A percentile compares a stretch with the other conserved stretches of the same genome.
Evolutionary conservation across 2,888 invertebrate genomes (phyloP).

Genomic region (Cryptophagus acutangulus): DNA sequence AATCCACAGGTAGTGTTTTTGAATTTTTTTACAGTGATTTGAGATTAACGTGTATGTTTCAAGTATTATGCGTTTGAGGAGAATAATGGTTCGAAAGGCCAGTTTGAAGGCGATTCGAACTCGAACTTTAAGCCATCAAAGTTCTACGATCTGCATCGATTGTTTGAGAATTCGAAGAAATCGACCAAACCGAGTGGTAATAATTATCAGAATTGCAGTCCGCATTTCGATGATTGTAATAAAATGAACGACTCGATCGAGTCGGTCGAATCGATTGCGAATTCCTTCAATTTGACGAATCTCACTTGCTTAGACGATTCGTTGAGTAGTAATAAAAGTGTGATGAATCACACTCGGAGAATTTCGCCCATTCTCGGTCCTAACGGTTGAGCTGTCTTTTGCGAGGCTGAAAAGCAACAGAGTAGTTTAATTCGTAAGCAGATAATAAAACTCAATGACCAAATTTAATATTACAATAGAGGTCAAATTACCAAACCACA

Average conservation of each 20-base stretch:
- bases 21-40: not conserved
- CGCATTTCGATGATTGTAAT: constrained; percentile 22
- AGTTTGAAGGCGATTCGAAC: constrained; percentile 39
- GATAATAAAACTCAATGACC: no score
- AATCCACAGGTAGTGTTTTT: constrained; percentile 57
- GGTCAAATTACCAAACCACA: no score
- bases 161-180: constrained; percentile 33
- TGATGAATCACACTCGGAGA: constrained; percentile 30
- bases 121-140: constrained; percentile 40
- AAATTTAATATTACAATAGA: no score
- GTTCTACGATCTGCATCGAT: constrained; percentile 32
- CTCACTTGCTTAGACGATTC: constrained; percentile 38
- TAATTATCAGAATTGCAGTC: constrained; percentile 25
- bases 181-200: constrained; percentile 16
- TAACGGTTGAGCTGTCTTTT: constrained; percentile 45
- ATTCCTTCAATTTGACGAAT: constrained; percentile 37
- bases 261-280: constrained; percentile 20
- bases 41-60: constrained; percentile 20
- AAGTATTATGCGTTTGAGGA: constrained; percentile 34
- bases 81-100: constrained; percentile 28
- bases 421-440: no score
- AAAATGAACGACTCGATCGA: constrained; percentile 8
- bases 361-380: constrained; percentile 41
- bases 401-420: no score
- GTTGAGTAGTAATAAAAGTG: constrained; percentile 10